These are phyloP conservation scores for Momotus momota DNA, from an alignment of 2,797 vertebrate species.

Conservation along the genomic window DNA sequence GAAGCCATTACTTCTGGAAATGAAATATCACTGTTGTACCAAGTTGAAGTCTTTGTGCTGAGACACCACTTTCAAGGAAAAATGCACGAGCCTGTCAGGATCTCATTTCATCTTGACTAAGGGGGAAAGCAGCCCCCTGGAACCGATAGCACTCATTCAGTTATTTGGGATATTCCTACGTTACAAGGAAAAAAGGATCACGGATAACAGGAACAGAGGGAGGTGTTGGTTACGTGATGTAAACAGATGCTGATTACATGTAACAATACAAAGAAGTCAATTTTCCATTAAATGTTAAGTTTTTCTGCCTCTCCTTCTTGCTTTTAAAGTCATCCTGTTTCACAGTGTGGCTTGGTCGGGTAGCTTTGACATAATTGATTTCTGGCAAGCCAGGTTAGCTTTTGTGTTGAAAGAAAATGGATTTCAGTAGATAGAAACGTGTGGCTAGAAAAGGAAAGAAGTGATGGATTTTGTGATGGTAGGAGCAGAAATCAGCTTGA, in stretches of 20 bases:
- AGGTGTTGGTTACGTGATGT: neutral
- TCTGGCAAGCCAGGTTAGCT: neutral
- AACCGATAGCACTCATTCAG: neutral
- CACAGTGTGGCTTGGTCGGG: neutral
- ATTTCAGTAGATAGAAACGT: neutral
- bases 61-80: neutral
- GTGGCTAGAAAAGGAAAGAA: neutral
- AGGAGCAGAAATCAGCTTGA: slow-evolving; percentile 1
- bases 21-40: neutral
- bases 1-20: neutral
- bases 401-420: neutral
- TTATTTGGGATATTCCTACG: no score
- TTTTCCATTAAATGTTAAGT: neutral
- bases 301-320: neutral
- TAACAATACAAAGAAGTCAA: neutral
- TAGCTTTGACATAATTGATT: neutral
- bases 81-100: neutral
- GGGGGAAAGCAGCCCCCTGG: neutral
- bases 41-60: slow-evolving; percentile 6
- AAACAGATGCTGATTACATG: neutral
- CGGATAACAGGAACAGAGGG: neutral
- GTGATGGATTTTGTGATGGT: neutral
- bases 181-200: neutral
- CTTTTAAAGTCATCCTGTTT: neutral
- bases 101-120: neutral